These are phyloP conservation scores for Dufourea novaeangliae DNA, from an alignment of 1,140 invertebrate species.

Conservation along the genomic window DNA sequence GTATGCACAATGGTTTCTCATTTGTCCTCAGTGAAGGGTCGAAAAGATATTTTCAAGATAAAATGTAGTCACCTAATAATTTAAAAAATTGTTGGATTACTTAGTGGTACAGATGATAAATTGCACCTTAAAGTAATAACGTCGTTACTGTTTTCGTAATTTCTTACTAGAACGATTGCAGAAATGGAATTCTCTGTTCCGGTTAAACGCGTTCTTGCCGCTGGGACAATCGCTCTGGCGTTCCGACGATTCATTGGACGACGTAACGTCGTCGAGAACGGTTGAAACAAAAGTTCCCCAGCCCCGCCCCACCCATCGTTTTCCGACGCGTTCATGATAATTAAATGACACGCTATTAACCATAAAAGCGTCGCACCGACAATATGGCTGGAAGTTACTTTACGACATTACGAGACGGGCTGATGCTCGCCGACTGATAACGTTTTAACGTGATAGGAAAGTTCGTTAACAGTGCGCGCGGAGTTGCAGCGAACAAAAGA, in stretches of 20 bases:
- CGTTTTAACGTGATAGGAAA: slow-evolving; percentile 16
- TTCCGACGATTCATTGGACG: slow-evolving; percentile 12
- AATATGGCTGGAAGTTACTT: slow-evolving; percentile 39
- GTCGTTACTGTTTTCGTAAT: background rate
- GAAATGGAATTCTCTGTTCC: background rate
- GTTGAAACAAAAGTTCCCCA: slow-evolving; percentile 29
- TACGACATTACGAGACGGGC: slow-evolving; percentile 18
- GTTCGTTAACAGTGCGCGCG: slow-evolving; percentile 23
- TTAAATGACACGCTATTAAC: slow-evolving; percentile 45
- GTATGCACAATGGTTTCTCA: no score
- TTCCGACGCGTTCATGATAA: slow-evolving; percentile 29
- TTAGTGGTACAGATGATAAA: no score
- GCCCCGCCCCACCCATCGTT: background rate
- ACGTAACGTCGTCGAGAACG: background rate
- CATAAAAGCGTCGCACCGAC: slow-evolving; percentile 34
- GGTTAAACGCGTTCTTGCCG: background rate
- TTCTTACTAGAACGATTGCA: no score
- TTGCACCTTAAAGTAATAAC: background rate
- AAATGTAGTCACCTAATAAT: no score
- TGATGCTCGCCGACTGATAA: slow-evolving; percentile 10
- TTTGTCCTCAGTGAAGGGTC: no score
- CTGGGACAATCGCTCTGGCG: background rate
- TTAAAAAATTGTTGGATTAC: no score
- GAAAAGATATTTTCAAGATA: no score
- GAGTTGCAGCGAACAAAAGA: background rate